These are phyloP conservation scores for Hymenopus coronatus DNA, from an alignment of 2,888 invertebrate species.

Conservation along the genomic window DNA sequence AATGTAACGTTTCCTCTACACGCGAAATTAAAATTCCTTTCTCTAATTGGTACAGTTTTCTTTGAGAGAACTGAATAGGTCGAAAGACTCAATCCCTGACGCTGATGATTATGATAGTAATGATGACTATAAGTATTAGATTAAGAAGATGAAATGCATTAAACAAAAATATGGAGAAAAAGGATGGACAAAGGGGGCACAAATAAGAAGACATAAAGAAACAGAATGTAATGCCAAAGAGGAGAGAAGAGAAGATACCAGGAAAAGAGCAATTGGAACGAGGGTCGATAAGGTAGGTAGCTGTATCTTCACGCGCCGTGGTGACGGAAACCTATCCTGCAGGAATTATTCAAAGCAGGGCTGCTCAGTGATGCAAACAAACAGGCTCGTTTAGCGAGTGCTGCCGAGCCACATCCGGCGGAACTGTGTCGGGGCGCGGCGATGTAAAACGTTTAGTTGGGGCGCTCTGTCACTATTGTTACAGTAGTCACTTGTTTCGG, in stretches of 20 bases:
- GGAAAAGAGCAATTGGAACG: background rate
- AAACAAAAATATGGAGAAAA: background rate
- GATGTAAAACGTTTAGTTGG: slow-evolving; percentile 14
- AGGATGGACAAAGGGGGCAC: background rate
- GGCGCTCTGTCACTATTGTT: slow-evolving; percentile 12
- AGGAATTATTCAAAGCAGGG: background rate
- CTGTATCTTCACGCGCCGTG: background rate
- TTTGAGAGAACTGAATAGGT: too few relatives aligned
- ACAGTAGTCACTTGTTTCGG: slow-evolving; percentile 17
- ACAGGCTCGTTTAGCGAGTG: slow-evolving; percentile 18
- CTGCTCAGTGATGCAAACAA: slow-evolving; percentile 8
- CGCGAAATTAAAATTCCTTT: too few relatives aligned
- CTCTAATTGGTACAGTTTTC: too few relatives aligned
- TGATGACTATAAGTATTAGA: too few relatives aligned
- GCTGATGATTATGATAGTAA: too few relatives aligned
- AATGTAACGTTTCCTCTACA: too few relatives aligned
- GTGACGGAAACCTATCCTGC: background rate
- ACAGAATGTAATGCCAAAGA: background rate
- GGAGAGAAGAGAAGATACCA: background rate
- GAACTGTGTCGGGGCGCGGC: slow-evolving; percentile 6
- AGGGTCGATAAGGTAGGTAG: background rate
- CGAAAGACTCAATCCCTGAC: too few relatives aligned
- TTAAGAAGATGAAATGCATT: too few relatives aligned
- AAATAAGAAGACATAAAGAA: background rate
- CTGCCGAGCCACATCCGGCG: slow-evolving; percentile 28